Percentiles rank a stretch among this genome's conserved stretches.
Conservation (phyloP, 2,797 vertebrate genomes). For the Amblyopsis hoosieri region DNA sequence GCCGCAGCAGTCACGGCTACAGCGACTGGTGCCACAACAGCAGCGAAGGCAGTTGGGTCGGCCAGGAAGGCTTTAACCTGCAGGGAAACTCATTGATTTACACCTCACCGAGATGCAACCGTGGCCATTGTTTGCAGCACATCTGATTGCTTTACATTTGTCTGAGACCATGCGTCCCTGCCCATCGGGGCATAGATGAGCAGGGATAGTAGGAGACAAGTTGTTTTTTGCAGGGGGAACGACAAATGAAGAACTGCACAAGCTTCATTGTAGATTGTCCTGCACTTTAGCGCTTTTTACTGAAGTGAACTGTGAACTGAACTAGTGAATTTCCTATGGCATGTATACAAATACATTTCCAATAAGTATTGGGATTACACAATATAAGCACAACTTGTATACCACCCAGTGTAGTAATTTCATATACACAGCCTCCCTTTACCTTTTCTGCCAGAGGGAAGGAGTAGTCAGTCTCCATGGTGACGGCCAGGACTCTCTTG, state of each 20-base stretch:
- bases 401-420: neutral
- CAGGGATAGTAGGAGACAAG: conserved; percentile 74
- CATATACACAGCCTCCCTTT: conserved; percentile 7
- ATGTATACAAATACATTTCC: too few species aligned
- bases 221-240: conserved; percentile 81
- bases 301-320: neutral
- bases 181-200: conserved; percentile 56
- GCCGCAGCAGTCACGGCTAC: conserved; percentile 64
- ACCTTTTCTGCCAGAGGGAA: conserved; percentile 98
- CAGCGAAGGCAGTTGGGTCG: conserved; percentile 91
- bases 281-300: conserved; percentile 13
- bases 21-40: conserved; percentile 78
- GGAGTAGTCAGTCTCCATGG: conserved; percentile 93
- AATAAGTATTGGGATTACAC: too few species aligned
- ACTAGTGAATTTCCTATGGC: too few species aligned
- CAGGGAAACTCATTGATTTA: accelerated
- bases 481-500: conserved; percentile 92
- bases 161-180: conserved; percentile 78
- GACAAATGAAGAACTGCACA: conserved; percentile 74
- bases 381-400: too few species aligned
- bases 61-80: conserved; percentile 96
- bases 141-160: conserved; percentile 6
- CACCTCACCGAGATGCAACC: too few species aligned
- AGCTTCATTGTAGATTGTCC: conserved; percentile 72
- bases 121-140: neutral